Conservation (phyloP, 2,797 vertebrate genomes). For the Pelobates cultripes region DNA sequence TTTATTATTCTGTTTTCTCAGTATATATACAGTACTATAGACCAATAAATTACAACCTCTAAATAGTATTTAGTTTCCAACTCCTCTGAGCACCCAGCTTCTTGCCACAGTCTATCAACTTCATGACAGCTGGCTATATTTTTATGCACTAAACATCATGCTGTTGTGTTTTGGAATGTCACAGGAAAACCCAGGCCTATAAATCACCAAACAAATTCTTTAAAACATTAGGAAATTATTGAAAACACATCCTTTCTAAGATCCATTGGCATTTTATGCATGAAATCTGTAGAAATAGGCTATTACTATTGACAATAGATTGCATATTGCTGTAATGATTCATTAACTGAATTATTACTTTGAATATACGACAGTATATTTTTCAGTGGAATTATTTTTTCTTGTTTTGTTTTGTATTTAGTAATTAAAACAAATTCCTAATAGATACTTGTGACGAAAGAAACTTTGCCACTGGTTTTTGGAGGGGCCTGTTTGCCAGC, state of each 20-base stretch:
- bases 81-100: constrained; percentile 50
- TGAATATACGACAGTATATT: background rate
- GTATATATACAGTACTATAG: constrained; percentile 9
- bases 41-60: constrained; percentile 54
- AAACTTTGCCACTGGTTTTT: too few relatives aligned
- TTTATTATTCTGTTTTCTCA: constrained; percentile 39
- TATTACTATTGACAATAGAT: constrained; percentile 18
- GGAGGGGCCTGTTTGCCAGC: too few relatives aligned
- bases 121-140: constrained; percentile 54
- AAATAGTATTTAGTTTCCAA: constrained; percentile 50
- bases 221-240: constrained; percentile 50
- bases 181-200: constrained; percentile 41
- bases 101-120: constrained; percentile 53
- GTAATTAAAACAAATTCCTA: background rate
- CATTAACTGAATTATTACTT: background rate
- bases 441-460: background rate
- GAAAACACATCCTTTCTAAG: constrained; percentile 25
- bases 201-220: constrained; percentile 46
- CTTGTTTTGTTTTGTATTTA: background rate
- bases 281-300: background rate
- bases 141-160: constrained; percentile 52
- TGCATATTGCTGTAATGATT: background rate
- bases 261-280: background rate
- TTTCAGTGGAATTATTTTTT: background rate
- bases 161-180: constrained; percentile 50